Evolutionary conservation across 92 coral and sea anemone species (phyloP).

Genomic region (Palythoa grandis): DNA sequence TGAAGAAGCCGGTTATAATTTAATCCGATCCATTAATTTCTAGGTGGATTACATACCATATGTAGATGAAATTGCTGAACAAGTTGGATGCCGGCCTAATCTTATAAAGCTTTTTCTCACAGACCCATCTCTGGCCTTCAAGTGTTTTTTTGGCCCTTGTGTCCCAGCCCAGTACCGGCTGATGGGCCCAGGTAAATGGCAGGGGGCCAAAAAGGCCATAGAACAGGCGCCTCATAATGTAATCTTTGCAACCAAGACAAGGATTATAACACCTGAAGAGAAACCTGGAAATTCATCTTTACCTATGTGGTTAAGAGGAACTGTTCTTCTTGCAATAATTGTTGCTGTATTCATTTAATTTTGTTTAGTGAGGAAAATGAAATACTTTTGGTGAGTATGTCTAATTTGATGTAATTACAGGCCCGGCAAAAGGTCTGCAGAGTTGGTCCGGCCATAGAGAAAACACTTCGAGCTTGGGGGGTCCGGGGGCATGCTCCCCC

Average conservation of each 20-base stretch:
- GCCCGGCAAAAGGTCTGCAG: too few relatives aligned
- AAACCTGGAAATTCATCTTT: neutral
- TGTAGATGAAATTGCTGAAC: conserved; percentile 71
- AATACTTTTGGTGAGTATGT: too few relatives aligned
- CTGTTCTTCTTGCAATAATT: neutral
- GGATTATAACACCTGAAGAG: neutral
- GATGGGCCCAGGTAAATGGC: conserved; percentile 83
- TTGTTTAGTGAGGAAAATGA: neutral
- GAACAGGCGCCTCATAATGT: conserved; percentile 34
- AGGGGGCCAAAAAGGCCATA: conserved; percentile 82
- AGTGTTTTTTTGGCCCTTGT: conserved; percentile 75
- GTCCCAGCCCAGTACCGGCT: conserved; percentile 91
- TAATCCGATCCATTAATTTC: neutral
- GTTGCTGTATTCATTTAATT: neutral
- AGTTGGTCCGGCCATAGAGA: too few relatives aligned
- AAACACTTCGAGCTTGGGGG: too few relatives aligned
- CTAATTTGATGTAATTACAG: too few relatives aligned
- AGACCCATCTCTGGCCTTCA: conserved; percentile 79
- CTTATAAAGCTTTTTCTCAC: conserved; percentile 71
- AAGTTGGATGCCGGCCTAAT: conserved; percentile 82
- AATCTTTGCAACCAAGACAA: conserved; percentile 23
- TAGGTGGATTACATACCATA: conserved; percentile 62
- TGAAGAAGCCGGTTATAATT: too few relatives aligned
- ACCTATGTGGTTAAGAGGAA: neutral
- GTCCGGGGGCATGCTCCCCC: too few relatives aligned